phyloP scores from a whole-genome alignment of 2,113 vertebrate species.

The Phylloscopus trochilus region DNA sequence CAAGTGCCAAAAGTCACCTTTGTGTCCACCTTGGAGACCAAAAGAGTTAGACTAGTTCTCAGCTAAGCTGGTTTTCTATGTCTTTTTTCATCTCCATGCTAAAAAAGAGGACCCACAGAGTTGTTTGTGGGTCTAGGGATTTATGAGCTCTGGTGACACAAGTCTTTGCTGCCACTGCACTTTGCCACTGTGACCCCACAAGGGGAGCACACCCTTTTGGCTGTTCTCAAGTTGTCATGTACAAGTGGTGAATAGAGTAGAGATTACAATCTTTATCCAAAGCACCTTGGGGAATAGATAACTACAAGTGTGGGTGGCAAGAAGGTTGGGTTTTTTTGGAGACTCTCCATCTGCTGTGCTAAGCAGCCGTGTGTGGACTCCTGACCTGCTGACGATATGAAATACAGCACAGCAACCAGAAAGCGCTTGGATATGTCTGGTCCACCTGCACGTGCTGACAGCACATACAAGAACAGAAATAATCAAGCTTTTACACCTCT shows the following conservation, averaged over 20 bases:
- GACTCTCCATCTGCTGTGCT: not conserved
- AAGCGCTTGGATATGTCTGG: not conserved
- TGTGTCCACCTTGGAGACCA: not conserved
- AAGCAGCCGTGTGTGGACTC: not conserved
- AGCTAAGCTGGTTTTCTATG: not conserved
- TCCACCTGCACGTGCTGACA: not conserved
- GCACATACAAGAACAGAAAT: not conserved
- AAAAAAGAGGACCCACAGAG: not conserved
- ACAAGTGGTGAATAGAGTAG: not conserved
- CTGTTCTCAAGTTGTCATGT: not conserved
- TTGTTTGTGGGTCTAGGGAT: not conserved
- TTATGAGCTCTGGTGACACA: not conserved
- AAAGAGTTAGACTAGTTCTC: not conserved
- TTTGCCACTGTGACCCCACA: rapidly evolving
- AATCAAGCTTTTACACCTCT: not conserved
- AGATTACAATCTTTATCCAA: not conserved
- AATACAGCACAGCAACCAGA: not conserved
- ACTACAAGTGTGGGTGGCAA: not conserved
- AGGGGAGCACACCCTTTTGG: not conserved
- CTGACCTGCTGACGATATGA: rapidly evolving
- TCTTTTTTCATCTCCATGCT: not conserved
- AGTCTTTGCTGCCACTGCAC: not conserved
- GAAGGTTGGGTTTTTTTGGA: not conserved
- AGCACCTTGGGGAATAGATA: not conserved
- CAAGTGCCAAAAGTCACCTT: not conserved